Base-by-base conservation (phyloP, 2,113 vertebrate species). In the Steatornis caripensis region DNA sequence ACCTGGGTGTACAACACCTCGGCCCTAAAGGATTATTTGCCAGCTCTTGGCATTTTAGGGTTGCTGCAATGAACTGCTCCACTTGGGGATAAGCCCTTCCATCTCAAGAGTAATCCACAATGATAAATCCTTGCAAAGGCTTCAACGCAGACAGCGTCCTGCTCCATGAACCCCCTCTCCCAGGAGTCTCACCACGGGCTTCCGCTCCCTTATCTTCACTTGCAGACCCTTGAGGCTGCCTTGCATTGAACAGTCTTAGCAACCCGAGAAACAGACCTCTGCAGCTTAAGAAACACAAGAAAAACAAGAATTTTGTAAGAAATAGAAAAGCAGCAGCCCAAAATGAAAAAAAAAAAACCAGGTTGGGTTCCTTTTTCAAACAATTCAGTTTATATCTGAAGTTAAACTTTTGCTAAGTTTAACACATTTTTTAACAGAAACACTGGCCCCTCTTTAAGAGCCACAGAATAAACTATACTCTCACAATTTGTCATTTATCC, bases 11-110 rank as follows among this genome's bases (percentile, higher is more conserved):
- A 14, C 26, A 37, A 37, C 22, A 12, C 7, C 53, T 4, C 37
- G n/a, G 30, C 36, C 53, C 29, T 0, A 19, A 26, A 2, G n/a
- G 9, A 54, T 11, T 0, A 6, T 12, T 0, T 57, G 19, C 30
- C 64, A 61, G 34, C 64, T 62, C 60, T 19, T 12, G 29, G 37
- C 30, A 41, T 72, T 84, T 85, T 15, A 61, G 30, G n/a, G 37
- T 24, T 51, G n/a, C 62, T 86, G 61, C 34, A 6, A 3, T 11
- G 11, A 55, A 39, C 19, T 7, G 43, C 41, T 78, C 43, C 8
- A 8, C 24, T 16, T 65, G 22, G 22, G 27, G 22, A 39, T 26
- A 68, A 68, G 7, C 15, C 22, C 48, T 69, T 45, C 36, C 16
- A 3, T 9, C 37, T 46, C 37, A 27, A n/a, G 8, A 84, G 45